Evolutionary conservation across 2,113 vertebrate species (phyloP).

Genomic region (Rhea pennata): DNA sequence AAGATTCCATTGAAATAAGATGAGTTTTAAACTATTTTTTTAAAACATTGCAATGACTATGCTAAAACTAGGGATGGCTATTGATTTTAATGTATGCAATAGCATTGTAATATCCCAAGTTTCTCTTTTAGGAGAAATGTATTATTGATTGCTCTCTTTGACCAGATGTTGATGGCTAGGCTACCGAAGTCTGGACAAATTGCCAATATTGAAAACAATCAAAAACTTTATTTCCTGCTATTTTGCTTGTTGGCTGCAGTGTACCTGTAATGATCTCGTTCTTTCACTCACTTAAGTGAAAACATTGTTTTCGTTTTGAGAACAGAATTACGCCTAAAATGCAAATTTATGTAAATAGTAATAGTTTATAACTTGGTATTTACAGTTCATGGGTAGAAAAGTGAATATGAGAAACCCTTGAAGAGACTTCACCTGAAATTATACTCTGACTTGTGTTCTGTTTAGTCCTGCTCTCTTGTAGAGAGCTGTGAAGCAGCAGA

Average conservation of each 20-base stretch:
- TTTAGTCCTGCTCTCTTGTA: background rate
- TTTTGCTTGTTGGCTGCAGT: background rate
- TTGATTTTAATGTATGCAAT: constrained; percentile 22
- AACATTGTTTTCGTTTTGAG: background rate
- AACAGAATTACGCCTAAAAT: background rate
- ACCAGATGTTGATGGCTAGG: background rate
- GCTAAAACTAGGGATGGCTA: constrained; percentile 9
- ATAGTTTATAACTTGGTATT: background rate
- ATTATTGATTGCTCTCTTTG: constrained; percentile 39
- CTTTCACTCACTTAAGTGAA: background rate
- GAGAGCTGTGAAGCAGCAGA: background rate
- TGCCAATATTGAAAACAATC: background rate
- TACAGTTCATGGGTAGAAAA: background rate
- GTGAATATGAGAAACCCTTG: background rate
- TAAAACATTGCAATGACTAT: background rate
- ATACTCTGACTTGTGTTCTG: background rate
- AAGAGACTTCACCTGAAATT: background rate
- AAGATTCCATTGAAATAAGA: background rate
- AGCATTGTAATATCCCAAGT: background rate
- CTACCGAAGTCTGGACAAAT: background rate
- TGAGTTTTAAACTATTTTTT: background rate
- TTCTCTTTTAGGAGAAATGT: constrained; percentile 13
- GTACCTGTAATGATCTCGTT: background rate
- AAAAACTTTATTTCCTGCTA: background rate
- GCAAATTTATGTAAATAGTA: background rate